phyloP scores from a whole-genome alignment of 2,888 invertebrate genomes.

The Epinotia ramella region DNA sequence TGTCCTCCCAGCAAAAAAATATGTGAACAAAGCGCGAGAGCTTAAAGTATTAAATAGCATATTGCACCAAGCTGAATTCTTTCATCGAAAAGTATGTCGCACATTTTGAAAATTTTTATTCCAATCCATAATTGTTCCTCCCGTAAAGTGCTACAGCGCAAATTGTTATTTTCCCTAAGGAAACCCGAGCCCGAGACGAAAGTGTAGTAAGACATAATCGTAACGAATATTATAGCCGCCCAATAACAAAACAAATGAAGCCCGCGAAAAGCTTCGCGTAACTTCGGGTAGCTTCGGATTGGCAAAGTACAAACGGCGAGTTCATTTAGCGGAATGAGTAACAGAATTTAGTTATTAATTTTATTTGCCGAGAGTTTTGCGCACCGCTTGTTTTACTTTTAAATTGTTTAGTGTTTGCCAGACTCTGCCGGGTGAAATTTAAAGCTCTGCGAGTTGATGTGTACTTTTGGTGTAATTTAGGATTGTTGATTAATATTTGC shows the following conservation, averaged over 20 bases:
- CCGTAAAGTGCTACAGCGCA: background rate
- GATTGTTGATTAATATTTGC: constrained; percentile 9
- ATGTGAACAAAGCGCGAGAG: too few species aligned
- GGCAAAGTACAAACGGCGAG: constrained; percentile 17
- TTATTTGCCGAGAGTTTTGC: constrained; percentile 28
- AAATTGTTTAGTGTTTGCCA: constrained; percentile 42
- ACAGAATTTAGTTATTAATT: constrained; percentile 44
- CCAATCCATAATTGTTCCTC: background rate
- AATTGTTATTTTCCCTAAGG: background rate
- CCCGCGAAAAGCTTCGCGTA: constrained; percentile 33
- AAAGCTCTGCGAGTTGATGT: constrained; percentile 23
- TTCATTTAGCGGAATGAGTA: constrained; percentile 48
- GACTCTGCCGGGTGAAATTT: constrained; percentile 28
- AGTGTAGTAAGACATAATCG: constrained; percentile 23
- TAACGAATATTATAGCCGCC: constrained; percentile 27
- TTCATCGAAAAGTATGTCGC: background rate
- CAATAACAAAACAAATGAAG: constrained; percentile 43
- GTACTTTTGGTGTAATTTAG: constrained; percentile 12
- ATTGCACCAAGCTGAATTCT: too few species aligned
- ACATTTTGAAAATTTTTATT: background rate
- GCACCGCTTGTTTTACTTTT: constrained; percentile 38
- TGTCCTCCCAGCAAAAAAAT: too few species aligned
- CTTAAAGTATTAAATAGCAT: too few species aligned
- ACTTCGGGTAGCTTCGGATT: constrained; percentile 45
- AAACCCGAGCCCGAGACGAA: constrained; percentile 2